Conservation (phyloP, 2,113 vertebrate species). For the Pagrus major region DNA sequence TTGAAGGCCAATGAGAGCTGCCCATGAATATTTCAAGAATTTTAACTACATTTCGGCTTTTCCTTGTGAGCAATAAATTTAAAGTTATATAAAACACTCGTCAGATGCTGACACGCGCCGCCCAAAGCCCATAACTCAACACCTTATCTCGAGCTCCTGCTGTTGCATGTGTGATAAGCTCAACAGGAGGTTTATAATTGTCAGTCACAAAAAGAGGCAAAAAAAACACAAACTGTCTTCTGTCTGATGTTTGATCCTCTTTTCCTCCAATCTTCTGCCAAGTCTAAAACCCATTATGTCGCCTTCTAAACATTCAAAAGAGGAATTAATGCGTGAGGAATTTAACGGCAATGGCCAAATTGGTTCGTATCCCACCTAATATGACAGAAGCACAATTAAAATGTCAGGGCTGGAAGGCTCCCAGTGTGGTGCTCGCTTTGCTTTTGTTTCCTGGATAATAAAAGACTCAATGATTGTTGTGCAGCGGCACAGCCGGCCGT, state of each 20-base stretch:
- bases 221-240: conserved; percentile 10
- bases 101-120: neutral
- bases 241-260: conserved; percentile 62
- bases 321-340: conserved; percentile 61
- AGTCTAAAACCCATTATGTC: conserved; percentile 67
- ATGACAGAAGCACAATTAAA: conserved; percentile 66
- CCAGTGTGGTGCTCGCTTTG: conserved; percentile 20
- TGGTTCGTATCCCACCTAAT: conserved; percentile 65
- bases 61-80: neutral
- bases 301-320: conserved; percentile 63
- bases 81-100: neutral
- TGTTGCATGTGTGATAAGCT: conserved; percentile 52
- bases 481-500: conserved; percentile 32
- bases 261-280: conserved; percentile 61
- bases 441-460: conserved; percentile 69
- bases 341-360: conserved; percentile 59
- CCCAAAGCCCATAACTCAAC: conserved; percentile 14
- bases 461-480: conserved; percentile 47
- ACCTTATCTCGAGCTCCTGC: conserved; percentile 57
- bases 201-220: conserved; percentile 10
- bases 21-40: neutral
- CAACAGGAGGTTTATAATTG: conserved; percentile 63
- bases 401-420: conserved; percentile 56
- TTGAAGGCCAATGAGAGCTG: conserved; percentile 14
- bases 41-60: neutral